Evolutionary conservation across 1,140 invertebrate species (phyloP).

Genomic region (Hypsibius dujardini): DNA sequence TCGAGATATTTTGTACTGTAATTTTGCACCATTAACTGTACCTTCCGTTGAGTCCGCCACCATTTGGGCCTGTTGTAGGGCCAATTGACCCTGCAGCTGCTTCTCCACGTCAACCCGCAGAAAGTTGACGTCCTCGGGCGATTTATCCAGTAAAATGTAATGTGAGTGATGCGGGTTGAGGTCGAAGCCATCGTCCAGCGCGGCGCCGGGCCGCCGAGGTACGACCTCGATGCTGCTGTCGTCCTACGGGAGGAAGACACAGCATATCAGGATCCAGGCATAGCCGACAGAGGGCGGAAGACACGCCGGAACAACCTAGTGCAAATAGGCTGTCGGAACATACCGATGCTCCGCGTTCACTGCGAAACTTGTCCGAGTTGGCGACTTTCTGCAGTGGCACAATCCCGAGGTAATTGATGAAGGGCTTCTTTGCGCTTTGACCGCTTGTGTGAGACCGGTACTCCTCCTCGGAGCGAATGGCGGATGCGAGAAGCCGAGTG

Average conservation of each 20-base stretch:
- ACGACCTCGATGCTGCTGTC: background rate
- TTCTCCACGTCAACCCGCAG: constrained; percentile 12
- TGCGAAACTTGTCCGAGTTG: background rate
- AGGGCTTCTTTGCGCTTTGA: background rate
- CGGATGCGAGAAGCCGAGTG: background rate
- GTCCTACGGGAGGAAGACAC: background rate
- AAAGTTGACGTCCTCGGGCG: background rate
- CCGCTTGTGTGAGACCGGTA: background rate
- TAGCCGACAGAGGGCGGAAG: too few relatives aligned
- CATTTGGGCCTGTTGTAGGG: background rate
- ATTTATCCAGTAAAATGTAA: background rate
- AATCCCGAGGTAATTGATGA: background rate
- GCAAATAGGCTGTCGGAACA: too few relatives aligned
- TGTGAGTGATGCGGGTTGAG: background rate
- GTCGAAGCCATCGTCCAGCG: background rate
- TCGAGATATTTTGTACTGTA: too few relatives aligned
- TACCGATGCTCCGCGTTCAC: too few relatives aligned
- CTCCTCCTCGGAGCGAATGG: background rate
- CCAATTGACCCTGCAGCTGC: constrained; percentile 12
- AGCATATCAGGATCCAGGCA: too few relatives aligned
- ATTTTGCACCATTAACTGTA: background rate
- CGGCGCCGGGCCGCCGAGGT: background rate
- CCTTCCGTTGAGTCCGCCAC: background rate
- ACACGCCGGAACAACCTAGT: too few relatives aligned
- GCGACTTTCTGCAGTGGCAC: constrained; percentile 1